phyloP scores from a whole-genome alignment of 2,888 invertebrate species.

The Coleophora flavipennella region DNA sequence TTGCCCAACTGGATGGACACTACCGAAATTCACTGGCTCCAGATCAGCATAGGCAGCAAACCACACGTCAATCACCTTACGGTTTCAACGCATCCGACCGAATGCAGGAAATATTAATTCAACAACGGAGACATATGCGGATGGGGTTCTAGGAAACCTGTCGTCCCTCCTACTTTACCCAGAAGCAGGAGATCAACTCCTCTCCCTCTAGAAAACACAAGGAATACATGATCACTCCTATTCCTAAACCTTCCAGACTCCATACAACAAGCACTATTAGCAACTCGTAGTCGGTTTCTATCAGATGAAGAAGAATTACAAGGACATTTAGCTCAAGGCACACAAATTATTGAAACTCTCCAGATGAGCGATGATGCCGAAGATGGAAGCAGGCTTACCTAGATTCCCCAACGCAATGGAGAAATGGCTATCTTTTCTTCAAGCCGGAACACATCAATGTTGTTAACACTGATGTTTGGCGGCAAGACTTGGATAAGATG shows the following conservation, averaged over 20 bases:
- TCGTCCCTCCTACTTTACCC: background rate
- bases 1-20: background rate
- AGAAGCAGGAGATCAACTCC: constrained; percentile 1
- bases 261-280: background rate
- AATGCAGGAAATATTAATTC: background rate
- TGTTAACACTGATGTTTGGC: too few relatives aligned
- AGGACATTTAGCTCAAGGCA: constrained; percentile 1
- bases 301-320: background rate
- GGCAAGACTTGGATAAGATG: too few relatives aligned
- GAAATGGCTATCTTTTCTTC: too few relatives aligned
- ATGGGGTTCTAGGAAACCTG: background rate
- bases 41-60: constrained; percentile 1
- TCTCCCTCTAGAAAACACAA: background rate
- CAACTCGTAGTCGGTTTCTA: background rate
- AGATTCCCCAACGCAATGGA: too few relatives aligned
- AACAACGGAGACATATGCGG: background rate
- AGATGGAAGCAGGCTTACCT: too few relatives aligned
- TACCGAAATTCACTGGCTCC: background rate
- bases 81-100: background rate
- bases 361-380: too few relatives aligned
- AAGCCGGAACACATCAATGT: too few relatives aligned
- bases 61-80: background rate
- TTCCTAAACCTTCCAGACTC: constrained; percentile 1
- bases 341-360: constrained; percentile 1
- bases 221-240: background rate